Percentiles rank a stretch among this genome's conserved stretches.
Conservation (phyloP, 2,888 invertebrate genomes). For the Drosophila nr. medialis region DNA sequence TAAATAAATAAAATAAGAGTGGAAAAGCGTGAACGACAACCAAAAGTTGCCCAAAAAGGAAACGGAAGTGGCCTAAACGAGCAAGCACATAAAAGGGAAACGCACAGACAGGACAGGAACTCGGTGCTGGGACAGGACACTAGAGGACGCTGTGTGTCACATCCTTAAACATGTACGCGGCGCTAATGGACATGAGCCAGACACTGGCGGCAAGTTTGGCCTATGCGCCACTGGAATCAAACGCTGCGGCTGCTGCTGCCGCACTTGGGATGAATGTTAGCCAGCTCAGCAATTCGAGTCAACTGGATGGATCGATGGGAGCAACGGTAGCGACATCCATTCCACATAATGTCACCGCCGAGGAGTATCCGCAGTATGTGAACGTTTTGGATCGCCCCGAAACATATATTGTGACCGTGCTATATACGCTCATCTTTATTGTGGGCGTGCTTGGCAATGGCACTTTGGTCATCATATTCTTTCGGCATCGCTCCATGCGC, state of each 20-base stretch:
- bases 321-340: not conserved
- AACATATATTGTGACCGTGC: conserved; percentile 93
- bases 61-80: conserved; percentile 47
- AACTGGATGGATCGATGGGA: conserved; percentile 24
- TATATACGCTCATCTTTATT: conserved; percentile 94
- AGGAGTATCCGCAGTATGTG: conserved; percentile 83
- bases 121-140: conserved; percentile 3
- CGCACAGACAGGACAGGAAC: conserved; percentile 25
- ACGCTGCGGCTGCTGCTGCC: conserved; percentile 14
- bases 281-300: conserved; percentile 46
- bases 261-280: conserved; percentile 33
- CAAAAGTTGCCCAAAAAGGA: conserved; percentile 29
- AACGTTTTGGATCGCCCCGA: conserved; percentile 91
- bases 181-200: conserved; percentile 66
- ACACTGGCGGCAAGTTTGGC: conserved; percentile 63
- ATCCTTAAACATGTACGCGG: conserved; percentile 52
- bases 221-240: conserved; percentile 56
- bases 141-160: conserved; percentile 1
- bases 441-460: conserved; percentile 96
- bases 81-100: conserved; percentile 27
- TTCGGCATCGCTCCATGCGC: conserved; percentile 93
- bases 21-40: conserved; percentile 19
- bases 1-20: conserved; percentile 8
- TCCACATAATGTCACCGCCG: conserved; percentile 45
- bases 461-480: conserved; percentile 92